Evolutionary conservation across 2,113 vertebrate species (phyloP), one percentile per base, ranked within the genome.

Genomic region (Grallaria varia): DNA sequence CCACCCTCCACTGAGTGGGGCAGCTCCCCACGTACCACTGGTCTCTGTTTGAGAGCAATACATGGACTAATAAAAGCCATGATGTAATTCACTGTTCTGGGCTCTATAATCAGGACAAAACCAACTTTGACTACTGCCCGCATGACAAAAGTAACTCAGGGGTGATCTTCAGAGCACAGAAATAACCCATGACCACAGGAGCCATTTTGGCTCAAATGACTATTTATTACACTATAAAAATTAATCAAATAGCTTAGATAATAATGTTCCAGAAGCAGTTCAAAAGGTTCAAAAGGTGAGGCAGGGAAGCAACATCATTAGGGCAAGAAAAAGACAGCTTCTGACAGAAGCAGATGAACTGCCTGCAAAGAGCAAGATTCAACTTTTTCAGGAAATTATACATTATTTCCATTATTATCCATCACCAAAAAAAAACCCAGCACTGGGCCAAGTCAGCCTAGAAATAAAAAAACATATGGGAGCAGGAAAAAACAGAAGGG

Each of bases 371-470:
- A 89, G 73, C 31, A 59, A 91, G 88, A 94, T 63, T 84, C 82
- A 75, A 60, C 63, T 89, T 93, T 92, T 92, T 91, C 84, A 72
- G 82, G 82, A 95, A 91, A 87, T 74, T 17, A 89, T 44, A 67
- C 33, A 87, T 78, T 81, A 93, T 90, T 89, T 84, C 90, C 92
- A 92, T 91, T 90, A 93, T 84, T 88, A 96, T 73, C 83, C 74
- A 68, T 4, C 24, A n/a, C 17, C 5, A 75, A 96, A 92, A 76
- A 91, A 23, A 21, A 9, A 5, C 1, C 6, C 13, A 9, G 28
- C 4, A 42, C 19, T 7, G 8, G 79, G 74, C 63, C 68, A 75
- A 71, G 18, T 20, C 58, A 80, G 4, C 30, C 64, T 20, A 6
- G 7, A 59, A 84, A 71, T 66, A 75, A 88, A 76, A 69, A 76